Evolutionary conservation across 2,113 vertebrate genomes (phyloP).

Genomic region (Pteruthius melanotis): DNA sequence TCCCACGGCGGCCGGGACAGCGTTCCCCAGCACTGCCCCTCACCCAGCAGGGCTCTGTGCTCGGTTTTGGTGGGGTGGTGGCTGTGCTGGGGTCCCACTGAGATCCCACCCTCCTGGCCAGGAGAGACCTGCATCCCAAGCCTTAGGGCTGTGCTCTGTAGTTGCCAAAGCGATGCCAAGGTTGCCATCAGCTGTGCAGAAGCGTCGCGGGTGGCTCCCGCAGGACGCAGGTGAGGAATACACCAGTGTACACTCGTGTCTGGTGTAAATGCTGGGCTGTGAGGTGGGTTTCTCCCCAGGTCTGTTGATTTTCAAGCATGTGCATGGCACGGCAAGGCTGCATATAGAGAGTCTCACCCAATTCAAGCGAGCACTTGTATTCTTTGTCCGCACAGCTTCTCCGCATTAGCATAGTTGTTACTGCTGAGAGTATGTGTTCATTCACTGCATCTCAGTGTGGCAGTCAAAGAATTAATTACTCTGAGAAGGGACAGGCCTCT

Average conservation of each 20-base stretch:
- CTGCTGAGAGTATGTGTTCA: slow-evolving; percentile 53
- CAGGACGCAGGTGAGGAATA: background rate
- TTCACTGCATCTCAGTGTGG: slow-evolving; percentile 52
- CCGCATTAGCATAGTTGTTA: slow-evolving; percentile 9
- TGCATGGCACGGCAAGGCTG: background rate
- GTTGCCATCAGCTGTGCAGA: rapidly evolving
- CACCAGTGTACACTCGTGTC: rapidly evolving
- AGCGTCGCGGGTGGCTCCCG: rapidly evolving
- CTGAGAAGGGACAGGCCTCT: slow-evolving; percentile 58
- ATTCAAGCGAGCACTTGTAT: background rate
- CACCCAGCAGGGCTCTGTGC: background rate
- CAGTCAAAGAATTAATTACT: slow-evolving; percentile 75
- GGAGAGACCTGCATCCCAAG: background rate
- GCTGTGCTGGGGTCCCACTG: background rate
- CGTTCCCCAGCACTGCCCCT: background rate
- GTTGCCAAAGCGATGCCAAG: rapidly evolving
- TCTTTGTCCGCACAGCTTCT: slow-evolving; percentile 14
- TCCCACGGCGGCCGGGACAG: rapidly evolving
- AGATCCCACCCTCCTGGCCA: background rate
- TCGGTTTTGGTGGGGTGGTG: background rate
- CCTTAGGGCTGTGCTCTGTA: rapidly evolving
- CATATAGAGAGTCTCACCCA: background rate
- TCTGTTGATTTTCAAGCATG: background rate
- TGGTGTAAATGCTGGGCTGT: background rate
- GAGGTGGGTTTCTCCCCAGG: background rate